Conservation (phyloP, 2,888 invertebrate species). For the Rhamphomyia laevipes region DNA sequence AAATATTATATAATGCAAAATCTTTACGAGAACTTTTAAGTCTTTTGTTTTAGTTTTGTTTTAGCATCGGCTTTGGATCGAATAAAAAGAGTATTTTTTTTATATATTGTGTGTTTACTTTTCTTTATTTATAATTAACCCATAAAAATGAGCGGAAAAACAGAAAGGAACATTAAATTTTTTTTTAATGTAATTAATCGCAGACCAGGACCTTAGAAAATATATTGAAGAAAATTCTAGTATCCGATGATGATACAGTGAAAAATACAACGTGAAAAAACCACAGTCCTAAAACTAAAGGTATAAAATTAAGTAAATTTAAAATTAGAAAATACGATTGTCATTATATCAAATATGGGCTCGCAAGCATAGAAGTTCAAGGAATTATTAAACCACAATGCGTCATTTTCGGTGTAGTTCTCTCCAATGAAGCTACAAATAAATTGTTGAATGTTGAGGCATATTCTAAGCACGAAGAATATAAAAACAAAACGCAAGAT, state of each 20-base stretch:
- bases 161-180: not conserved
- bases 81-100: not conserved
- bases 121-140: not conserved
- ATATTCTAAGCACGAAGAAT: constrained; percentile 3
- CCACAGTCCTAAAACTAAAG: not conserved
- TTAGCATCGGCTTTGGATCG: not conserved
- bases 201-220: not conserved
- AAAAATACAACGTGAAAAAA: not conserved
- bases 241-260: not conserved
- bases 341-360: not conserved
- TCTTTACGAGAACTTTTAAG: not conserved
- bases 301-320: not conserved
- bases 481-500: constrained; percentile 3
- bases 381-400: not conserved
- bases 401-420: not conserved
- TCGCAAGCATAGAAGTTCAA: not conserved
- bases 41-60: not conserved
- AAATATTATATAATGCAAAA: not conserved
- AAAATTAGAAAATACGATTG: not conserved
- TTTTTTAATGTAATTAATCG: constrained; percentile 1
- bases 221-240: not conserved
- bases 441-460: no score
- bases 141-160: not conserved
- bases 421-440: not conserved
- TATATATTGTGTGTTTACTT: not conserved